Base-by-base conservation (phyloP, 2,888 invertebrate genomes). In the Julus scandinavius region DNA sequence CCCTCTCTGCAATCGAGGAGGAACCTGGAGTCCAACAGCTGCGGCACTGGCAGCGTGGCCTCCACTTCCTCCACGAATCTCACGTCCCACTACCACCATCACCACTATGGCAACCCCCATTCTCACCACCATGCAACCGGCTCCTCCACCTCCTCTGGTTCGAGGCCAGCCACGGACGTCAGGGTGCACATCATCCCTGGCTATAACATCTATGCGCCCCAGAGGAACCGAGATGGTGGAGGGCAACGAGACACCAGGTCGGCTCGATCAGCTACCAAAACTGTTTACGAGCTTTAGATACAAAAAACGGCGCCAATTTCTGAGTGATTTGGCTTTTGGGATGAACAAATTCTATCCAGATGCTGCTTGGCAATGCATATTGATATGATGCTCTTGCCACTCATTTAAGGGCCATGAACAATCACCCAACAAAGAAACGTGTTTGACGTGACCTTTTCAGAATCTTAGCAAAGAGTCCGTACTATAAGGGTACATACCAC, bases 151-250 rank as follows among this genome's bases (percentile, higher is more conserved):
- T 87, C 85, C n/a, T 72, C 87, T 15, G 87, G 87, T 87, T 58
- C 63, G 15, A 45, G 54, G n/a, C 49, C 86, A 11, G 86, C 0
- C 93, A 94, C 3, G 95, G 95, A 90, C 94, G 96, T n/a, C 92
- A 95, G 90, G 49, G 96, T 96, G 9, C 96, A 96, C 91, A 95
- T 96, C 87, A 95, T 96, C 91, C 95, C 95, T 6, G 94, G 94
- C 20, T 94, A 95, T 91, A 95, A 84, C 84, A 89, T 89, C 49
- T 90, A 90, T 49, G 89, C 50, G 88, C 89, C 41, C 87, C 89
- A 72, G 90, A 90, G 87, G 89, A 90, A 86, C 84, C 88, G 88
- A n/a, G 89, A 90, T 72, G 90, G 90, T 89, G 89, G 90, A 87
- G 90, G 89, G 83, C 89, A 88, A 38, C 90, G 88, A 89, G 90